Percentiles rank a stretch among this genome's conserved stretches.
These are phyloP conservation scores for Sympetrum striolatum DNA, from an alignment of 2,888 invertebrate genomes.

Conservation along the genomic window DNA sequence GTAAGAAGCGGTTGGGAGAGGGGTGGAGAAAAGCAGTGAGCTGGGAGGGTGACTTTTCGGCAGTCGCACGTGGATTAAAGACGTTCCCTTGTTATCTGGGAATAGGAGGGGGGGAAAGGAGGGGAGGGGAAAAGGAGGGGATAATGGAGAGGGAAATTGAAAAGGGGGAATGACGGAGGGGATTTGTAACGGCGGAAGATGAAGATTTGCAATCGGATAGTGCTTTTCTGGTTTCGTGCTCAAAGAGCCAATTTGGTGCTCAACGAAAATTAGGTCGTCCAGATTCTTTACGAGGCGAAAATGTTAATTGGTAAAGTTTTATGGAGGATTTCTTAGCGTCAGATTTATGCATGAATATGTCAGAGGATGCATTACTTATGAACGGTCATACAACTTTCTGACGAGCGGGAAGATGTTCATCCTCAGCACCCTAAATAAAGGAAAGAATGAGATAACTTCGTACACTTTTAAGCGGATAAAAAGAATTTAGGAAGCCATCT, in stretches of 20 bases:
- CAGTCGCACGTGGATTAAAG: not conserved
- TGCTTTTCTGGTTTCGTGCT: not conserved
- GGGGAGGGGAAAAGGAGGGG: not conserved
- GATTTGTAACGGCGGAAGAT: not conserved
- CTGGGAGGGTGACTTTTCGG: not conserved
- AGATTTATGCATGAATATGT: not conserved
- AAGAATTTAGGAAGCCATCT: too few species aligned
- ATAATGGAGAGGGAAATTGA: not conserved
- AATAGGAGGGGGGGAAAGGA: not conserved
- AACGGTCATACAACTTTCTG: too few species aligned
- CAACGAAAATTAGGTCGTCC: not conserved
- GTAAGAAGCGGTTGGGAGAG: not conserved
- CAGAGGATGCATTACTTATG: not conserved
- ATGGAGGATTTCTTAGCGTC: not conserved
- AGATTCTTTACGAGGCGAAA: not conserved
- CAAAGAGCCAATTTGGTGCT: not conserved
- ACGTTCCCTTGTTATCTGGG: not conserved
- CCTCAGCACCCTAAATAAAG: not conserved
- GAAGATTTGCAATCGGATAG: slow-evolving; percentile 12
- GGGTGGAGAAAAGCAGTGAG: not conserved
- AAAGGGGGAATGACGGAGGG: not conserved
- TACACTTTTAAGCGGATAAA: too few species aligned
- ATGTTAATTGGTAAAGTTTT: not conserved
- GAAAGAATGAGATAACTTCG: not conserved
- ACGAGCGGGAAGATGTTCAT: not conserved